Base-by-base conservation (phyloP, 2,797 vertebrate genomes). In the Jordanella pulchra region DNA sequence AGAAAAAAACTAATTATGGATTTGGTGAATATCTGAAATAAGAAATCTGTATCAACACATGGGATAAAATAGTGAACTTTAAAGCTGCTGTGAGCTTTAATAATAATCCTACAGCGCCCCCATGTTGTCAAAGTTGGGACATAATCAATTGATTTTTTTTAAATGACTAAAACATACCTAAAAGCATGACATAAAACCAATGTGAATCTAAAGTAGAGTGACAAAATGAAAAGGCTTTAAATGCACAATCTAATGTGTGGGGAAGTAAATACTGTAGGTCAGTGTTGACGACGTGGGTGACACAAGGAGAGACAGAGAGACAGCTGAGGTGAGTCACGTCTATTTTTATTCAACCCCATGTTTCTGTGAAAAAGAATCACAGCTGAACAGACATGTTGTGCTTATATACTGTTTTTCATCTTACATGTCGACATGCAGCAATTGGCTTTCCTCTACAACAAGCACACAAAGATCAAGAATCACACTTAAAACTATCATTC, bases 321-420 rank as follows among this genome's bases (percentile, higher is more conserved):
- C 90, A 92, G 91, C 90, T 87, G 89, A 91, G 72, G 87, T 90
- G 88, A 92, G 84, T 91, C 88, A 89, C 71, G 73, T 91, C 89
- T 90, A 92, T 92, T 93, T 94, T 94, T 94, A 93, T 93, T 94
- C 83, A 69, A 77, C 76, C 60, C 69, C 68, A 78, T 80, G 70
- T 81, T 76, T 80, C 84, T 71, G 83, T 79, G 83, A 77, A 71
- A 73, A 82, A 82, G 72, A 86, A 78, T 77, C 81, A 84, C 79
- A 82, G 80, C 76, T 79, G 86, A 88, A 89, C 78, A 82, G 73
- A 87, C 83, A 74, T 64, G 74, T 82, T 77, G 75, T 60, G 67
- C 63, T 32, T 73, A 63, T 25, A 15, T 25, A n/a, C 60, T 42
- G 23, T 63, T 54, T 68, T 72, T 82, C 75, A 67, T 69, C 73